Conservation (phyloP, 30 jellyfish, hydroid and myxozoan genomes). For the Turritopsis dohrnii region DNA sequence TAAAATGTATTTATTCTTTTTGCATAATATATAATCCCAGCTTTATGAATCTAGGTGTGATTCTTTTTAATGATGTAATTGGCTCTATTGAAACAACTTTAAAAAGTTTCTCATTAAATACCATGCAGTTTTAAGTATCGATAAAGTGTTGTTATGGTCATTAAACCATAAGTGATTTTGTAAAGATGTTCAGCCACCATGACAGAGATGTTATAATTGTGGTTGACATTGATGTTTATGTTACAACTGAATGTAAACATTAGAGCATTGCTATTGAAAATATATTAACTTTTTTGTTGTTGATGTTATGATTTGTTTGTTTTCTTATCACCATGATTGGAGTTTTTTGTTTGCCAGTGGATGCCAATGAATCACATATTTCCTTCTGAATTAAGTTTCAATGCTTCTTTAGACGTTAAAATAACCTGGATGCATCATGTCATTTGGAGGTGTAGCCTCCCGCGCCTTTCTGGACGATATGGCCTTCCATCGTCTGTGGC, state of each 20-base stretch:
- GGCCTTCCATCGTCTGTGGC: background rate
- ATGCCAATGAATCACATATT: background rate
- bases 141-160: background rate
- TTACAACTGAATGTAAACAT: no score
- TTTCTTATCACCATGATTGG: no score
- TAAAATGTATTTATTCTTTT: no score
- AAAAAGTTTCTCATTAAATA: no score
- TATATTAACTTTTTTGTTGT: no score
- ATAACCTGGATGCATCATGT: background rate
- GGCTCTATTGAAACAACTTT: no score
- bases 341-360: no score
- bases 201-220: background rate
- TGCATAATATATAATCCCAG: no score
- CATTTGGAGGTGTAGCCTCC: constrained; percentile 1
- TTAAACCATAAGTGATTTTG: no score
- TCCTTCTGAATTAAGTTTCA: background rate
- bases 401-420: background rate
- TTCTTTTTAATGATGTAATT: no score
- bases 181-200: background rate
- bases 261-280: no score
- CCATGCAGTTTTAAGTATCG: background rate
- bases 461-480: constrained; percentile 2
- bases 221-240: background rate
- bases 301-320: background rate
- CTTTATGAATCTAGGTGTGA: no score